These are phyloP conservation scores for Cairina moschata DNA, from an alignment of 2,113 vertebrate species.

Conservation along the genomic window DNA sequence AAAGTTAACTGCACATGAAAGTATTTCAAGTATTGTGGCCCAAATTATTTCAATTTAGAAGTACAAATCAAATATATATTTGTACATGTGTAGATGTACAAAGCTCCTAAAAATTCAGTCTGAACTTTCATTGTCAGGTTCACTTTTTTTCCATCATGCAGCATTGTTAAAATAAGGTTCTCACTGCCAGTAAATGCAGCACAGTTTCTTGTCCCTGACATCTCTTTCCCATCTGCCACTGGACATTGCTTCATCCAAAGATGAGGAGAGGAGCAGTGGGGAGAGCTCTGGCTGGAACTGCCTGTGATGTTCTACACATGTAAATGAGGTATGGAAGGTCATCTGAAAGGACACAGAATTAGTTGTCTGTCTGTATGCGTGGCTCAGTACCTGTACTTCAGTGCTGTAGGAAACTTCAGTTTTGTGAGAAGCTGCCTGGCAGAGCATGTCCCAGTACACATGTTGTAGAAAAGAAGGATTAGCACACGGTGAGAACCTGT, in stretches of 20 bases:
- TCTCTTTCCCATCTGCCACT: background rate
- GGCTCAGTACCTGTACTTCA: background rate
- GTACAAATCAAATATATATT: background rate
- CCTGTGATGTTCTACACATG: background rate
- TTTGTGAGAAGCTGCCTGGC: background rate
- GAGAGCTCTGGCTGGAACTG: background rate
- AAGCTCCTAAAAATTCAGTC: background rate
- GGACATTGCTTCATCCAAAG: background rate
- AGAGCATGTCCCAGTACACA: accelerated
- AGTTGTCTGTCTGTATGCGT: background rate
- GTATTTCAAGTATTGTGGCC: background rate
- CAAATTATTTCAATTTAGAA: background rate
- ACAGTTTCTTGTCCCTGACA: background rate
- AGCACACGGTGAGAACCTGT: background rate
- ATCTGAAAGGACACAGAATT: background rate
- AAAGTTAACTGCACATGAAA: background rate
- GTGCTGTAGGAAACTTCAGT: background rate
- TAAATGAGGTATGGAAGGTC: background rate
- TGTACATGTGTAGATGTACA: background rate
- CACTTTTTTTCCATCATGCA: background rate
- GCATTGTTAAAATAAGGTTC: background rate
- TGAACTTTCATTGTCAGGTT: background rate
- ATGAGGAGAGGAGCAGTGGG: background rate
- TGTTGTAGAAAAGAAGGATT: background rate
- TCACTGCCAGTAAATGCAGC: background rate